Conservation (phyloP, 2,888 invertebrate genomes). For the Therioaphis trifolii region DNA sequence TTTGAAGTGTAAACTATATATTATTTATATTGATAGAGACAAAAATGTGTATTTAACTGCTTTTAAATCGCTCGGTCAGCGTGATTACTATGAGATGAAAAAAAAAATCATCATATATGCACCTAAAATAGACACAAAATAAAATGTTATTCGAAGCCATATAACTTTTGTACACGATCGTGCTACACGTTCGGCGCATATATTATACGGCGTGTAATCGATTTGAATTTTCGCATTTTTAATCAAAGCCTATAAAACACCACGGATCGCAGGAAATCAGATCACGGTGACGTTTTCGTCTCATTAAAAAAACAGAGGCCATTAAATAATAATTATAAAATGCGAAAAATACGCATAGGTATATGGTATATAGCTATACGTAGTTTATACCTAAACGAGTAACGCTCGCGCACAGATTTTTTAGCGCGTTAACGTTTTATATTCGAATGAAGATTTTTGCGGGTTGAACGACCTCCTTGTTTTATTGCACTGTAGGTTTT, state of each 20-base stretch:
- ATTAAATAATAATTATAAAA: no score
- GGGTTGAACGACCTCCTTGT: slow-evolving; percentile 51
- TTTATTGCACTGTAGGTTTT: slow-evolving; percentile 32
- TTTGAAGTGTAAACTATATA: no score
- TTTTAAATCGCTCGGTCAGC: background rate
- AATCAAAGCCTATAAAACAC: background rate
- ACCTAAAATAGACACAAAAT: background rate
- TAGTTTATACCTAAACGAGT: background rate
- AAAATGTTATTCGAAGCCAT: background rate
- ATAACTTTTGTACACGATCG: no score
- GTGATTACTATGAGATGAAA: background rate
- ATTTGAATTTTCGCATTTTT: slow-evolving; percentile 2
- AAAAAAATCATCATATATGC: background rate
- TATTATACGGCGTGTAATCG: background rate
- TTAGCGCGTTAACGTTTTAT: background rate
- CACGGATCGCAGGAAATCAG: background rate
- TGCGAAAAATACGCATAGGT: background rate
- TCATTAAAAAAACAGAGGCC: slow-evolving; percentile 29
- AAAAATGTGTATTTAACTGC: background rate
- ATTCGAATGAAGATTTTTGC: slow-evolving; percentile 21
- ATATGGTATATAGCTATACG: background rate
- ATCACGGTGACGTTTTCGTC: background rate
- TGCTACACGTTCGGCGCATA: background rate
- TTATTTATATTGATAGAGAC: no score
- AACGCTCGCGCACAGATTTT: background rate